Percentiles rank a stretch among this genome's conserved stretches.
Conservation (phyloP, 2,888 invertebrate species). For the Himalopsyche tibetana region DNA sequence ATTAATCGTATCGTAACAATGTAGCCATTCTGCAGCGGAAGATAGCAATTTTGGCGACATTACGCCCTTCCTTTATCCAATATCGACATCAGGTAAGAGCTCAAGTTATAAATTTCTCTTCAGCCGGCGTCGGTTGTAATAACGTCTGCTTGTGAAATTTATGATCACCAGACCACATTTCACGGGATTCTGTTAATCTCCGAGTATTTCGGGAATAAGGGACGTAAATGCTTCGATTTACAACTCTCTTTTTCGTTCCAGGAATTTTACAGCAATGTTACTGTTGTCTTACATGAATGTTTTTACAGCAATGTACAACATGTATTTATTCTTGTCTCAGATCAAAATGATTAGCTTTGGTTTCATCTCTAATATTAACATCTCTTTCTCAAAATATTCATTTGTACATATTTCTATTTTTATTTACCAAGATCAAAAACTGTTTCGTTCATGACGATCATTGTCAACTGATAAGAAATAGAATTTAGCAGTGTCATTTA, state of each 20-base stretch:
- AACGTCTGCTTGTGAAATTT: conserved; percentile 33
- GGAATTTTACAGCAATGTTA: too few relatives aligned
- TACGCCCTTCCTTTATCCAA: background rate
- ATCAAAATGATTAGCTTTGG: too few relatives aligned
- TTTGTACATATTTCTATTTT: too few relatives aligned
- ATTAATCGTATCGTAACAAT: background rate
- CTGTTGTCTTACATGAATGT: too few relatives aligned
- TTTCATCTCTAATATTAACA: too few relatives aligned
- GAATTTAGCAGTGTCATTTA: too few relatives aligned
- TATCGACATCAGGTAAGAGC: background rate
- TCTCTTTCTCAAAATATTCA: too few relatives aligned
- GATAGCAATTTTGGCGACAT: conserved; percentile 8
- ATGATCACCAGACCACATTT: background rate
- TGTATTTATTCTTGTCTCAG: too few relatives aligned
- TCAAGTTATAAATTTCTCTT: conserved; percentile 31
- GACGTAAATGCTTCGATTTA: background rate
- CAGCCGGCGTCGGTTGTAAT: conserved; percentile 27
- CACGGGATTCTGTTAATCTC: conserved; percentile 14
- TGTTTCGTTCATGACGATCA: too few relatives aligned
- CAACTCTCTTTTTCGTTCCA: background rate
- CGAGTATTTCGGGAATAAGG: background rate
- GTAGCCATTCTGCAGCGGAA: background rate
- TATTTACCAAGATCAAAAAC: too few relatives aligned
- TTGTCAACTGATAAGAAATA: too few relatives aligned
- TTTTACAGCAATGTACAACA: too few relatives aligned